Evolutionary conservation across 2,888 invertebrate species (phyloP).

Genomic region (Sinhomidia bicolor): DNA sequence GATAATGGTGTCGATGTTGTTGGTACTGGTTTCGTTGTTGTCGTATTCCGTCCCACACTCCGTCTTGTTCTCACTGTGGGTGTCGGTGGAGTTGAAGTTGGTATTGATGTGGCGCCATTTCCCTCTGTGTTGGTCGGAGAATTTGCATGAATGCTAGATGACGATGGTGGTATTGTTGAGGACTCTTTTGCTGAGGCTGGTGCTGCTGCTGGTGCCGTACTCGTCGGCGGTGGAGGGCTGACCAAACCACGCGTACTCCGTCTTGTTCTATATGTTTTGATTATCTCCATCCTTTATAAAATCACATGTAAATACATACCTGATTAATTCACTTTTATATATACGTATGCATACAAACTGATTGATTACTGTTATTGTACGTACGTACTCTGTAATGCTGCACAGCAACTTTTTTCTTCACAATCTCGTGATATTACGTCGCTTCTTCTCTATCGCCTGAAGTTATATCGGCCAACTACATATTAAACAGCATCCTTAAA

Average conservation of each 20-base stretch:
- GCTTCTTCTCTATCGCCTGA: too few relatives aligned
- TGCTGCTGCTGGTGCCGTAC: not conserved
- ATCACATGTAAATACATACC: too few relatives aligned
- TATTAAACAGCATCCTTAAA: too few relatives aligned
- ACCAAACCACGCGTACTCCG: constrained; percentile 42
- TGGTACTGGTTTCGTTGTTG: not conserved
- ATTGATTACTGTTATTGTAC: too few relatives aligned
- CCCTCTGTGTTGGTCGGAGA: not conserved
- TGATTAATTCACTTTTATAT: too few relatives aligned
- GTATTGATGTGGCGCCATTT: constrained; percentile 41
- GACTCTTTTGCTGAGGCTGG: not conserved
- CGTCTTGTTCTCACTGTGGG: constrained; percentile 41
- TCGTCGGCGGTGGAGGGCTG: constrained; percentile 1
- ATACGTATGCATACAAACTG: too few relatives aligned
- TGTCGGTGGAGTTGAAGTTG: constrained; percentile 21
- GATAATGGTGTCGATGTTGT: not conserved
- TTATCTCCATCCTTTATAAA: constrained; percentile 62
- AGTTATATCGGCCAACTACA: too few relatives aligned
- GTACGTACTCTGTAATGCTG: too few relatives aligned
- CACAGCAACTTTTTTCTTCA: too few relatives aligned
- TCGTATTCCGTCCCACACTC: constrained; percentile 45
- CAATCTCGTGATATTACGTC: too few relatives aligned
- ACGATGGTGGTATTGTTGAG: not conserved
- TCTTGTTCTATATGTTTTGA: constrained; percentile 55
- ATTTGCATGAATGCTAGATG: not conserved